Percentiles rank a stretch among this genome's conserved stretches.
Conservation (phyloP, 2,113 vertebrate species). For the Peromyscus californicus region DNA sequence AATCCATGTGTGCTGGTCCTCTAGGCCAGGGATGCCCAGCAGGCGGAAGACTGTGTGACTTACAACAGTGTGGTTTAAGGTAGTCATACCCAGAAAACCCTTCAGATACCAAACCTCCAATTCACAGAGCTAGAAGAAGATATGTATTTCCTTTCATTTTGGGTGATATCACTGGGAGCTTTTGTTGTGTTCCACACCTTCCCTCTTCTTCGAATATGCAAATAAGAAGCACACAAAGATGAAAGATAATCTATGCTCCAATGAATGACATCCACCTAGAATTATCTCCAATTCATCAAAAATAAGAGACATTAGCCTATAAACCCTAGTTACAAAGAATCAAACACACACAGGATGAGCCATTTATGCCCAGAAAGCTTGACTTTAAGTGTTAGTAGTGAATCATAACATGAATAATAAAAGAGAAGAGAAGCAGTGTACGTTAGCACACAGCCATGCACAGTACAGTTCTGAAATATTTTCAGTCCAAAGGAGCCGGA, state of each 20-base stretch:
- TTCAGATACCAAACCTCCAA: too few relatives aligned
- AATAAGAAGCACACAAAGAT: not conserved
- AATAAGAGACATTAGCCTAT: not conserved
- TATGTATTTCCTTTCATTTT: not conserved
- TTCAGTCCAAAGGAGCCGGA: not conserved
- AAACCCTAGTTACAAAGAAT: not conserved
- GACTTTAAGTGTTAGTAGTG: not conserved
- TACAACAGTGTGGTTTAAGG: constrained; percentile 27
- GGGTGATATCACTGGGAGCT: not conserved
- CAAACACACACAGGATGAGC: not conserved
- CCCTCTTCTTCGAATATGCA: not conserved
- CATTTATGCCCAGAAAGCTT: not conserved
- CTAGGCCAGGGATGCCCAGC: constrained; percentile 55
- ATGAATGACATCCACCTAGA: too few relatives aligned
- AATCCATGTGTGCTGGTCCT: constrained; percentile 34
- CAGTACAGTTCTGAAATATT: too few relatives aligned
- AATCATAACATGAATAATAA: not conserved
- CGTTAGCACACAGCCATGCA: too few relatives aligned
- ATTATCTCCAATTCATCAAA: not conserved
- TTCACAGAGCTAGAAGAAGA: not conserved
- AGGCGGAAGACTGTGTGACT: constrained; percentile 36
- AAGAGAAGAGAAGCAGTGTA: not conserved
- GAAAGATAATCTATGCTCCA: not conserved
- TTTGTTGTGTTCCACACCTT: too few relatives aligned
- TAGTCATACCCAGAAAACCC: not conserved